Evolutionary conservation across 2,888 invertebrate genomes (phyloP), one percentile per base, ranked within the genome.

Genomic region (Hylaea fasciaria): DNA sequence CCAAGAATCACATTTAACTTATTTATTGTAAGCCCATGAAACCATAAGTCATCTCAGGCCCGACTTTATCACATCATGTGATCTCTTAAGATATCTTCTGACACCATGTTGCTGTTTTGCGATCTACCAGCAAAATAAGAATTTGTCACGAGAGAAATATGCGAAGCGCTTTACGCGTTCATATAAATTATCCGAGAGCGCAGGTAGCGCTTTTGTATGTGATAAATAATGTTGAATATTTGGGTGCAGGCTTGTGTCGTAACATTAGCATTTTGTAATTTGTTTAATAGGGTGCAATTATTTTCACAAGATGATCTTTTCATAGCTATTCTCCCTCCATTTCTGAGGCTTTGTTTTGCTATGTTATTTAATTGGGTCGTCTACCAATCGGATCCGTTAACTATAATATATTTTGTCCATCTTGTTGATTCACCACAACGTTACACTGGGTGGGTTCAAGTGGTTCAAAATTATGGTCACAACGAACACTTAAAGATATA

Each of bases 81-180:
- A 55, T 55, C 55, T 55, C 8, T 12, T 11, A 13, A 43, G 43
- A 29, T 35, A 32, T 11, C 47, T 13, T 29, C 32, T 41, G 41
- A 41, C 29, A 43, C 28, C 13, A 22, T n/a, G 47, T 47, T 47
- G n/a, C 41, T 17, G 47, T 35, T 32, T 14, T 16, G 29, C 9
- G 22, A 11, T 22, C 12, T 2, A 13, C 14, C 22, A 37, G 35
- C 5, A 16, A 47, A 41, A 55, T 55, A 41, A 47, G 47, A 41
- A 55, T 55, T 55, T 55, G 47, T 55, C 55, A 48, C 13, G 37
- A 55, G 17, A 12, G 7, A 35, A 12, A 47, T 14, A 55, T 35
- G 16, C 12, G 44, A 14, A 8, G 29, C 39, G 14, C 13, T 22
- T 28, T 10, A 28, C 9, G 29, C 4, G 53, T 32, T 12, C 51